These are phyloP conservation scores for Penaeus monodon DNA, from an alignment of 2,888 invertebrate species.

Conservation along the genomic window DNA sequence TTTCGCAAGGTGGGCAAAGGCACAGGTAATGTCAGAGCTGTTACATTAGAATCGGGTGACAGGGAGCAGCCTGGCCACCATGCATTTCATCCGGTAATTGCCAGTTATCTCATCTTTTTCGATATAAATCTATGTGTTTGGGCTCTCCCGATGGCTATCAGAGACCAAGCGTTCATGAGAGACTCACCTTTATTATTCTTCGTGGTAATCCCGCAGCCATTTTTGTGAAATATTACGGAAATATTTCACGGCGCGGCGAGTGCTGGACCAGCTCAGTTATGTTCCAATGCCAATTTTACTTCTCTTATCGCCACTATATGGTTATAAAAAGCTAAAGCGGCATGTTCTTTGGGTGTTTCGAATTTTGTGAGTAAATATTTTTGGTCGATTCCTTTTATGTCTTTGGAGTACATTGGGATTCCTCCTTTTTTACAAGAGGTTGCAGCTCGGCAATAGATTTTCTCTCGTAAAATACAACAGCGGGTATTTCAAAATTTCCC, in stretches of 20 bases:
- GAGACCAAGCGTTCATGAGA: neutral
- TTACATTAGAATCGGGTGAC: no score
- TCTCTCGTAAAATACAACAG: neutral
- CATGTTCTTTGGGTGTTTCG: neutral
- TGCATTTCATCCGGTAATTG: slow-evolving; percentile 25
- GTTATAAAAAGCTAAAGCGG: neutral
- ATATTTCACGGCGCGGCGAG: slow-evolving; percentile 25
- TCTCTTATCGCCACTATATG: neutral
- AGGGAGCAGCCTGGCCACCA: slow-evolving; percentile 4
- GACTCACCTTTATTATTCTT: slow-evolving; percentile 61
- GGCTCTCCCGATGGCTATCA: no score
- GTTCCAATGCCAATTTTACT: slow-evolving; percentile 21
- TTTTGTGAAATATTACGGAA: slow-evolving; percentile 41
- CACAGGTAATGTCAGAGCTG: no score
- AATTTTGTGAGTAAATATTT: neutral
- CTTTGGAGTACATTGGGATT: neutral
- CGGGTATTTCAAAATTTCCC: slow-evolving; percentile 24
- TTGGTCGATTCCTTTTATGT: neutral
- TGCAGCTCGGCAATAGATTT: neutral
- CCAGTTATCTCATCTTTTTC: neutral
- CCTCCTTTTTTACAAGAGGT: slow-evolving; percentile 17
- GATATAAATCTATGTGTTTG: neutral
- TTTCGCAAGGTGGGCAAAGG: no score
- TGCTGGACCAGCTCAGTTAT: slow-evolving; percentile 17
- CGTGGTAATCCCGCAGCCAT: slow-evolving; percentile 63